Evolutionary conservation across 2,888 invertebrate species (phyloP).

Genomic region (Sphaerophoria rueppellii): DNA sequence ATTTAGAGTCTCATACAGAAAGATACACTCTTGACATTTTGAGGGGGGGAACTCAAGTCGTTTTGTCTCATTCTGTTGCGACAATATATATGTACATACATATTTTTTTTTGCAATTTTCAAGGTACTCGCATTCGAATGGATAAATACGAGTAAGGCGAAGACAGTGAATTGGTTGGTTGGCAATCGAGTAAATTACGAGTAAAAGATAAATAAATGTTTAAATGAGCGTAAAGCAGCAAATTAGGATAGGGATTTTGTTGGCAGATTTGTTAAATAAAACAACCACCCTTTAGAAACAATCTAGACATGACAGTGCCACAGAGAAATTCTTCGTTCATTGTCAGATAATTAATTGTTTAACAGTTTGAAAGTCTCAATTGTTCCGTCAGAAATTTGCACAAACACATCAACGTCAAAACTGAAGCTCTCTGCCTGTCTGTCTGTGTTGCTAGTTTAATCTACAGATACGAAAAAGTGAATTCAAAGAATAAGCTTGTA

Average conservation of each 20-base stretch:
- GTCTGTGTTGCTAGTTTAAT: too few relatives aligned
- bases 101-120: not conserved
- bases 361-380: slow-evolving; percentile 12
- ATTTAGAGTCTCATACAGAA: not conserved
- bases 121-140: not conserved
- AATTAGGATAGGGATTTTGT: slow-evolving; percentile 36
- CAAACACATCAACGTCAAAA: not conserved
- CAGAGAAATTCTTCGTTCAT: not conserved
- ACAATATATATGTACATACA: not conserved
- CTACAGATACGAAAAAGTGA: too few relatives aligned
- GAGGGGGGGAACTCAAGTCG: slow-evolving; percentile 6
- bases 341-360: slow-evolving; percentile 1
- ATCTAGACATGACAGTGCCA: not conserved
- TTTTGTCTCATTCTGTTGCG: slow-evolving; percentile 15
- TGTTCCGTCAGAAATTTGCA: not conserved
- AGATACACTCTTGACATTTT: slow-evolving; percentile 27
- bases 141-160: not conserved
- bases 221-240: slow-evolving; percentile 37
- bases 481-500: too few relatives aligned
- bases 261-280: slow-evolving; percentile 25
- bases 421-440: not conserved
- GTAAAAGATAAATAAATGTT: slow-evolving; percentile 36
- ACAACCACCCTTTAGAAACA: slow-evolving; percentile 4
- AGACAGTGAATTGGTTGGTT: not conserved
- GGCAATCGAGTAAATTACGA: not conserved